Evolutionary conservation across 2,113 vertebrate genomes (phyloP).

Genomic region (Gymnogyps californianus): DNA sequence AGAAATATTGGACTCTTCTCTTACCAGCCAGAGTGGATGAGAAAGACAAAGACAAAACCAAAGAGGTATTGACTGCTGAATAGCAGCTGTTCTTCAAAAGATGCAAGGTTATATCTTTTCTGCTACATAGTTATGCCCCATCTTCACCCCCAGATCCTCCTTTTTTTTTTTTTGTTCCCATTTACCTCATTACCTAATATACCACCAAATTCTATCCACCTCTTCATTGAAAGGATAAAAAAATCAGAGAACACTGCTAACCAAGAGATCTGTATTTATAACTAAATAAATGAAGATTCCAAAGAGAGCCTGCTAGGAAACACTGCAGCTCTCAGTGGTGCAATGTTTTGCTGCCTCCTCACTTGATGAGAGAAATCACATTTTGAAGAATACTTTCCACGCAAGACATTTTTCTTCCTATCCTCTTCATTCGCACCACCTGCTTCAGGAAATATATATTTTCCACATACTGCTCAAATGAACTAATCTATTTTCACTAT

Average conservation of each 20-base stretch:
- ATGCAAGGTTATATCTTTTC: background rate
- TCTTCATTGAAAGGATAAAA: constrained; percentile 32
- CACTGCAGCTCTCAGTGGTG: constrained; percentile 45
- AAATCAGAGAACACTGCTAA: background rate
- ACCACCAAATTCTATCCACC: background rate
- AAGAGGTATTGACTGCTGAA: background rate
- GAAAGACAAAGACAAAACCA: background rate
- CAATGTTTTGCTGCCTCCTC: constrained; percentile 69
- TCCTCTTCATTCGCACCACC: constrained; percentile 73
- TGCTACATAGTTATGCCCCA: background rate
- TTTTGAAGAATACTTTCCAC: constrained; percentile 75
- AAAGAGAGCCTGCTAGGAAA: constrained; percentile 49
- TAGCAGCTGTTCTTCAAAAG: background rate
- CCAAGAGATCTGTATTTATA: background rate
- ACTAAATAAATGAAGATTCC: constrained; percentile 7
- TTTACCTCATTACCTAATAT: constrained; percentile 53
- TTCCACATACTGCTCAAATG: constrained; percentile 77
- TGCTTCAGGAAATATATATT: constrained; percentile 80
- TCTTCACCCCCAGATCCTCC: background rate
- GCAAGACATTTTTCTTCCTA: constrained; percentile 76
- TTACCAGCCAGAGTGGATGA: background rate
- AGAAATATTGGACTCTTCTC: background rate
- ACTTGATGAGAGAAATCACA: constrained; percentile 74
- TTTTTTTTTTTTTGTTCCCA: background rate
- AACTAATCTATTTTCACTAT: constrained; percentile 83